Evolutionary conservation across 2,888 invertebrate genomes (phyloP), one percentile per base, ranked within the genome.

Genomic region (Prionchulus punctatus): DNA sequence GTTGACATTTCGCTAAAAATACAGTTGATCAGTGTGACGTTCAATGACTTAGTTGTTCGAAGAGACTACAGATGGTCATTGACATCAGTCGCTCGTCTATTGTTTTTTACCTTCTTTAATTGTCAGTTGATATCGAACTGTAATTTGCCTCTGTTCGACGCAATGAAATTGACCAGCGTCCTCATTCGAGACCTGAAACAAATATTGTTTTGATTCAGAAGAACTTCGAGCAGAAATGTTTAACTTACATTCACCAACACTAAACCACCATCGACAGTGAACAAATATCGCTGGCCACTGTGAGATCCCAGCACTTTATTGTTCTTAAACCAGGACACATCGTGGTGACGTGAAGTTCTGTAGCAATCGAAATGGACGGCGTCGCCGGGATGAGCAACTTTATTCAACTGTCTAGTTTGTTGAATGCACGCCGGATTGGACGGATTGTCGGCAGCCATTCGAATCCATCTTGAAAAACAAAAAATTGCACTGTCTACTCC

Each of bases 1-100:
- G 60, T 30, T 61, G 63, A 51, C 68, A 68, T 58, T 67, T 63
- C 52, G 62, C 68, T 66, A 59, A n/a, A 66, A 57, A 2, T n/a
- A n/a, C n/a, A n/a, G n/a, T n/a, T n/a, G n/a, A n/a, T n/a, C n/a
- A n/a, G n/a, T n/a, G n/a, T n/a, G n/a, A n/a, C n/a, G n/a, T n/a
- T n/a, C n/a, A n/a, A n/a, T n/a, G n/a, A n/a, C n/a, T n/a, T n/a
- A n/a, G n/a, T n/a, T n/a, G n/a, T n/a, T n/a, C n/a, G n/a, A n/a
- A n/a, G n/a, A n/a, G n/a, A n/a, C n/a, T n/a, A n/a, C n/a, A n/a
- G n/a, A n/a, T n/a, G n/a, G n/a, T n/a, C n/a, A n/a, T n/a, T n/a
- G n/a, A n/a, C n/a, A n/a, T n/a, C n/a, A n/a, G n/a, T n/a, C n/a
- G n/a, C n/a, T n/a, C n/a, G n/a, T n/a, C n/a, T n/a, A n/a, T n/a